Conservation (phyloP, 2,797 vertebrate genomes). For the Sorex maritimensis region DNA sequence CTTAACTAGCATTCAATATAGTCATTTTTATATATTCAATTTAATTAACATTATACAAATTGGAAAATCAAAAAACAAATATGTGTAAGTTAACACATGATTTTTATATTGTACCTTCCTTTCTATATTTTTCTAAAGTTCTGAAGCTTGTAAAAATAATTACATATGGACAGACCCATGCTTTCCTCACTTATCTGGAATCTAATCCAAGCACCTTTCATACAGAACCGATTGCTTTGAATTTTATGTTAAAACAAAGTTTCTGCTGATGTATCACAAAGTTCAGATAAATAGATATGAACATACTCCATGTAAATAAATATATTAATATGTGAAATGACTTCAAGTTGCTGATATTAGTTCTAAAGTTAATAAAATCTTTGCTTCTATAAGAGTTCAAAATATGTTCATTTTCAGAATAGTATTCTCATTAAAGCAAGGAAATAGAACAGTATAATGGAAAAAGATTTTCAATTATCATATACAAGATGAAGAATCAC, state of each 20-base stretch:
- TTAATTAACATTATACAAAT: conserved; percentile 35
- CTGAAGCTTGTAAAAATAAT: not conserved
- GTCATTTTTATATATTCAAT: not conserved
- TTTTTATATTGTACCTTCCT: conserved; percentile 42
- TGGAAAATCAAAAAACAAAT: not conserved
- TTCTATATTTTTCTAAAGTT: conserved; percentile 41
- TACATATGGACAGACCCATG: not conserved
- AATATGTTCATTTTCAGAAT: conserved; percentile 54
- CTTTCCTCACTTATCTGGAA: not conserved
- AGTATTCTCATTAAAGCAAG: conserved; percentile 8
- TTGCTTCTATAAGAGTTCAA: not conserved
- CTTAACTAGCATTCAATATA: conserved; percentile 43
- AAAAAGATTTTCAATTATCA: conserved; percentile 61
- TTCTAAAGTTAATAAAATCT: conserved; percentile 37
- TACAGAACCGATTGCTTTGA: not conserved
- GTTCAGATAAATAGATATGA: not conserved
- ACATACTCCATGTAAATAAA: conserved; percentile 32
- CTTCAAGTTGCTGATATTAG: conserved; percentile 44
- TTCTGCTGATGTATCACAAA: not conserved
- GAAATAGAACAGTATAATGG: conserved; percentile 17
- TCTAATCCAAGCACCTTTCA: conserved; percentile 17
- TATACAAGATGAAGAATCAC: conserved; percentile 44
- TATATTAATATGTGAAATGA: not conserved
- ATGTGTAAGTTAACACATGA: not conserved
- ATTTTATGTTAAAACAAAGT: conserved; percentile 28